Base-by-base conservation (phyloP, 2,797 vertebrate genomes). In the Anguilla anguilla region DNA sequence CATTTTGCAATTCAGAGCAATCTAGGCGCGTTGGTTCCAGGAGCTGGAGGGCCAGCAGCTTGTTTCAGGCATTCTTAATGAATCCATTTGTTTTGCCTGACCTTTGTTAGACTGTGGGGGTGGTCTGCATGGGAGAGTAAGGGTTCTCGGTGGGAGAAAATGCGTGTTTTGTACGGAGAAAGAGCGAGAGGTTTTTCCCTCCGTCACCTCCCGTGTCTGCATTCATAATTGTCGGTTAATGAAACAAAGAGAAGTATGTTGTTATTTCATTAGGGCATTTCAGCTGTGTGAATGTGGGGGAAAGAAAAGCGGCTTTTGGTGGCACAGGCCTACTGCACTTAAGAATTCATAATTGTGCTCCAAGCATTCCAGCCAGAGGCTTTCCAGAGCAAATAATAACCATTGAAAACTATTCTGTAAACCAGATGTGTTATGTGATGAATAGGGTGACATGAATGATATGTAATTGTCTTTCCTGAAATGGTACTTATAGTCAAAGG, bases 41-140 rank as follows among this genome's bases (percentile, higher is more conserved):
- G 13, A 6, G 59, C 77, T 90, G 89, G 89, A 89, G 91, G 35
- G 35, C 35, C 35, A 88, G 90, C 83, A 88, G 89, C 90, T 87
- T 85, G 89, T 91, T 93, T 84, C 89, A 86, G 90, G 91, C 86
- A 90, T 77, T 89, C 93, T 87, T 91, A 91, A 92, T 92, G 90
- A 93, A 91, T 91, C 90, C 90, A 91, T 93, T 92, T 87, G 92
- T 93, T 94, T 90, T 91, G 90, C 88, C 89, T 72, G 90, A 89
- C 89, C 86, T 91, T 92, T 92, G 87, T 92, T 83, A 79, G 90
- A 86, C 86, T 90, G 39, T 89, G 89, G 86, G 77, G 79, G 85
- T 91, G 88, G 88, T 88, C 67, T 91, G 77, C 83, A 35, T 74
- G 43, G 22, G 81, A 90, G 89, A 92, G 89, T 55, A 92, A 88